Evolutionary conservation across 2,113 vertebrate species (phyloP), one percentile per base, ranked within the genome.

Genomic region (Axis porcinus): DNA sequence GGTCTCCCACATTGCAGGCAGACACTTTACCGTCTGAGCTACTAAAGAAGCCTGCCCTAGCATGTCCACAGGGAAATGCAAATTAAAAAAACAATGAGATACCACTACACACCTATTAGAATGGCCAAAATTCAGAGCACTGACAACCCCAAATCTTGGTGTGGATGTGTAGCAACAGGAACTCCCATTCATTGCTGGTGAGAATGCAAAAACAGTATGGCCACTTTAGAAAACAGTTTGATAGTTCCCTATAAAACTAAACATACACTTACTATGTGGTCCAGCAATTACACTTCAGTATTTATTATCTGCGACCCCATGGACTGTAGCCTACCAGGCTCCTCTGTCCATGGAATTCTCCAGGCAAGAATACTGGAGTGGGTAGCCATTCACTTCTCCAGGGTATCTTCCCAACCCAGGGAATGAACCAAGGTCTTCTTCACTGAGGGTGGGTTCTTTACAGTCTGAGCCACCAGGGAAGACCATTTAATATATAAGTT

Each of bases 171-270:
- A 76, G 36, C 78, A 94, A 40, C 17, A 82, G 70, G 30, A 94
- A 60, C 36, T 52, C 55, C 27, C 28, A 2, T 91, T 87, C 64
- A 54, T 45, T 82, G 81, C 50, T 79, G 50, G 25, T 92, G 57
- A 58, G 21, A 95, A 88, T 23, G 4, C 76, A 95, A 81, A 95
- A 30, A 50, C 12, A 25, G 58, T 25, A 60, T 11, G 17, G 40
- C 45, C 55, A n/a, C 13, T 92, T 67, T 47, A 76, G 79, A 60
- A 64, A 58, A 40, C 67, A 95, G 2, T 58, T 74, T 50, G 45
- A 30, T 54, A 62, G 15, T 91, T 95, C 70, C 70, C 45, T 83
- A 79, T 7, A 95, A 78, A 94, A 97, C 70, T 62, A 54, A 90
- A 83, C 36, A 74, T 40, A 74, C 11, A 55, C 8, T 33, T 58